Base-by-base conservation (phyloP, 2,888 invertebrate species). In the Podotricha telesiphe region DNA sequence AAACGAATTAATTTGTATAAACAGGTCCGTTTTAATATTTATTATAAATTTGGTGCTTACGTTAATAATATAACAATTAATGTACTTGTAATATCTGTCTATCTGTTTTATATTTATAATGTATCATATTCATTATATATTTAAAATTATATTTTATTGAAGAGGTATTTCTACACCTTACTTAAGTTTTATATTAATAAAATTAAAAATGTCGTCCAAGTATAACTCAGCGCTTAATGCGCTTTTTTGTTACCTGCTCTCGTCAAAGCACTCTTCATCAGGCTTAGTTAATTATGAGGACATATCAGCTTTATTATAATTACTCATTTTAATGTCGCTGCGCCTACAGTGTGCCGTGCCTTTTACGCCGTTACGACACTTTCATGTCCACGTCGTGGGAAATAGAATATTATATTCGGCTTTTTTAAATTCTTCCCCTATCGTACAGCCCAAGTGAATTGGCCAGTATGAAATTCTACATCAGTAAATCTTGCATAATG, bases 281-380 rank as follows among this genome's bases (percentile, higher is more conserved):
- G 85, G 86, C 87, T 90, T 89, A 89, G 90, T 91, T 91, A 91
- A 92, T 92, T 91, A 92, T 86, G 86, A 85, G 86, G 83, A 89
- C 88, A 85, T 91, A 91, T 92, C 88, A 91, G 88, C 83, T 91
- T 92, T 91, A 91, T 91, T 91, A 89, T 91, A 92, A 91, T 92
- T 91, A 92, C 88, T 91, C 91, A 91, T 91, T 91, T 91, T 92
- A 91, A 92, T 89, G 89, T 85, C 76, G 85, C 89, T 89, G 87
- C 89, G 88, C 89, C 89, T 84, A 86, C 76, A 78, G 77, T 77
- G 73, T 72, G 80, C 75, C 82, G 81, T 74, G 78, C 76, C 79
- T 73, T 72, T 68, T 78, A 67, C 78, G 72, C 72, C 71, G 74
- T 76, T 75, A 82, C 83, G 76, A 79, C 78, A 76, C 56, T 72